These are phyloP conservation scores for Pantherophis guttatus DNA, from an alignment of 2,113 vertebrate species.

Conservation along the genomic window DNA sequence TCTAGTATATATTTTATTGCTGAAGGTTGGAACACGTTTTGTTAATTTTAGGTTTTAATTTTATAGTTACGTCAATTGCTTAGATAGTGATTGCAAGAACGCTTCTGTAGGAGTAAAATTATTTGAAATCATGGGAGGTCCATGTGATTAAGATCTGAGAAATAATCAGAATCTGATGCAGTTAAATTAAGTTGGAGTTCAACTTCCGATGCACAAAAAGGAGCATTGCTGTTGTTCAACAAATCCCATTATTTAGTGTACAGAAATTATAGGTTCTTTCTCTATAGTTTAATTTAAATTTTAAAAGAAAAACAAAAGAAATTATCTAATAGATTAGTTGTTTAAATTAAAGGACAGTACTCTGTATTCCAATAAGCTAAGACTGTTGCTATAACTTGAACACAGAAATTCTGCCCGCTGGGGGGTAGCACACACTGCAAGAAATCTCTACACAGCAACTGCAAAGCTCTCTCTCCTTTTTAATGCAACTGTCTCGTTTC, in stretches of 20 bases:
- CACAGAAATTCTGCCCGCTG: constrained; percentile 91
- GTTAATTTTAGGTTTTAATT: background rate
- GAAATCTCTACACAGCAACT: constrained; percentile 70
- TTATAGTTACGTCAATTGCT: background rate
- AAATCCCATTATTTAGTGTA: background rate
- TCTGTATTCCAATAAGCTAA: constrained; percentile 63
- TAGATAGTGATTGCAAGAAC: background rate
- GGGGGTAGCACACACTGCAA: constrained; percentile 94
- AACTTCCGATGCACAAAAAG: background rate
- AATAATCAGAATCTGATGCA: background rate
- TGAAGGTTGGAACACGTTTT: background rate
- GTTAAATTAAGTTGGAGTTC: background rate
- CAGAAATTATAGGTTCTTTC: background rate
- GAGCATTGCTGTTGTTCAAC: background rate
- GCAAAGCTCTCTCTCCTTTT: constrained; percentile 69
- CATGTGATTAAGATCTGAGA: background rate
- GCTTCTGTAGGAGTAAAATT: background rate
- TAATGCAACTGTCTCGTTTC: constrained; percentile 73
- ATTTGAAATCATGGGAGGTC: background rate
- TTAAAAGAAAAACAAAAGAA: background rate
- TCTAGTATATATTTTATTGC: background rate
- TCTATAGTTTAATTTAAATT: background rate
- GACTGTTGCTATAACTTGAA: constrained; percentile 75
- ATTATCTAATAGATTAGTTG: constrained; percentile 33
- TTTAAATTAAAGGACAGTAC: constrained; percentile 31